Evolutionary conservation across 2,113 vertebrate genomes (phyloP).

Genomic region (Bagarius yarrelli): DNA sequence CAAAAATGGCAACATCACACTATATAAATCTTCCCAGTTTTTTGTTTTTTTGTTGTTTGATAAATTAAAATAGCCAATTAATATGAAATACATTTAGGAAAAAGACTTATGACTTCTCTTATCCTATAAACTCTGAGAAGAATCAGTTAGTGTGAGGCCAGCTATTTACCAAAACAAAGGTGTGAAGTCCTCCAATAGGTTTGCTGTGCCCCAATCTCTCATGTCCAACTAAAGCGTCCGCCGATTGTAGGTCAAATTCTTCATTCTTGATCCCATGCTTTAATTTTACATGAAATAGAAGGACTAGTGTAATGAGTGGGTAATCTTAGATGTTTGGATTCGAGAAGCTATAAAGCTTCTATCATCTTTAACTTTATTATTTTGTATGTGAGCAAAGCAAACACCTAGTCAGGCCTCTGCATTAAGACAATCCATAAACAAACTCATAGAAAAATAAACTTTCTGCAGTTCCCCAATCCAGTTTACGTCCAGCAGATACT

Average conservation of each 20-base stretch:
- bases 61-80: not conserved
- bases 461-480: not conserved
- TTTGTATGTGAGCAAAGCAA: not conserved
- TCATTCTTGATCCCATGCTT: conserved; percentile 32
- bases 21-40: conserved; percentile 32
- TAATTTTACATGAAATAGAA: conserved; percentile 42
- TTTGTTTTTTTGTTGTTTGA: not conserved
- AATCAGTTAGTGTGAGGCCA: conserved; percentile 30
- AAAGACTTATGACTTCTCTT: too few relatives aligned
- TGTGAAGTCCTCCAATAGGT: conserved; percentile 47
- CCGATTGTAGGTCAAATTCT: conserved; percentile 34
- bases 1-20: conserved; percentile 26
- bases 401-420: not conserved
- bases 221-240: conserved; percentile 38
- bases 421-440: too few relatives aligned
- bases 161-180: conserved; percentile 49
- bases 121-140: conserved; percentile 14
- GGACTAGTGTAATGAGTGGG: conserved; percentile 32
- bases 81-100: not conserved
- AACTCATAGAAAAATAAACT: not conserved
- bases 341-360: conserved; percentile 25
- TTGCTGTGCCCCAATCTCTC: conserved; percentile 29
- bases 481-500: conserved; percentile 39
- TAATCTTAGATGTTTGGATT: not conserved
- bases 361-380: not conserved